Evolutionary conservation across 2,797 vertebrate genomes (phyloP), one percentile per base, ranked within the genome.

Genomic region (Tauraco hartlaubi): DNA sequence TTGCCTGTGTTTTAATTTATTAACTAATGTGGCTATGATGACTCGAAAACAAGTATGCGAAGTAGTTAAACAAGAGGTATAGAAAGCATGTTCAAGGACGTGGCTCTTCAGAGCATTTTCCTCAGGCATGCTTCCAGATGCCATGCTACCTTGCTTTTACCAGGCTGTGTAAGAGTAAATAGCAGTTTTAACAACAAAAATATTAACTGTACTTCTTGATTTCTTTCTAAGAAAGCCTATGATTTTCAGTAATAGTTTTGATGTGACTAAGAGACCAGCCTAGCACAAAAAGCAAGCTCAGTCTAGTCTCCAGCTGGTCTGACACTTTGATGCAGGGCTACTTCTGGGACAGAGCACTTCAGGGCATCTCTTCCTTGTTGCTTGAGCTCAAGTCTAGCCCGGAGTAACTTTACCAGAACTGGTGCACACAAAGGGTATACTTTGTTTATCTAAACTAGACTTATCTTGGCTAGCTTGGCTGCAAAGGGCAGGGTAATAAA

Each of bases 1-100:
- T 37, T 94, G 43, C 37, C n/a, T 75, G 10, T 88, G n/a, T 68
- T 96, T 90, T 78, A 80, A 90, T 94, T 85, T 91, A 78, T 88
- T 90, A 85, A 75, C 46, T 94, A 86, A 94, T 72, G 61, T 72
- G 76, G 23, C 29, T 75, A n/a, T 62, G 61, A 86, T 51, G 43
- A 85, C 69, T 85, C 13, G 46, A 95, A 94, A 95, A 94, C 75
- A 4, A 90, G 8, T 74, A 61, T 58, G 26, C 72, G 66, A 84
- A 91, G 33, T 46, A 88, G 64, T 90, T 85, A 80, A 64, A 91
- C 41, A 90, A 85, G 75, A 80, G 26, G 54, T 81, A 43, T 28
- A 83, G 54, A 72, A 90, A 90, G 48, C 6, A 15, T 7, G 5
- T 46, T 91, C 29, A 72, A 92, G 90, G 55, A 92, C 46, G 31